phyloP scores from a whole-genome alignment of 2,888 invertebrate species.

The Allolobophora icterica region DNA sequence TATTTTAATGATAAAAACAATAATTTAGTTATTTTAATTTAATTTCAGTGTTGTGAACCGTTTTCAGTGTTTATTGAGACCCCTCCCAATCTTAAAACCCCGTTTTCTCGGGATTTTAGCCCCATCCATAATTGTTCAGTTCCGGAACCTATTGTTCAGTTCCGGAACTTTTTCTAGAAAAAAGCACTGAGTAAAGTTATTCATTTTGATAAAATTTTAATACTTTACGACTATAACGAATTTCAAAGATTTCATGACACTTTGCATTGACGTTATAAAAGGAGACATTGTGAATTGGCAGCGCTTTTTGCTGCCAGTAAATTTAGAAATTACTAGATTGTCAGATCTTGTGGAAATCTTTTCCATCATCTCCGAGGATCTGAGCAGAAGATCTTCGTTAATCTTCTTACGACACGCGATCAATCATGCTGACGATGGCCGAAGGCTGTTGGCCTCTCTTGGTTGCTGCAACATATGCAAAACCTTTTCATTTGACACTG shows the following conservation, averaged over 20 bases:
- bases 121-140: too few relatives aligned
- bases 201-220: too few relatives aligned
- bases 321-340: not conserved
- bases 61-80: too few relatives aligned
- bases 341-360: not conserved
- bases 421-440: conserved; percentile 53
- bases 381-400: not conserved
- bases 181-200: too few relatives aligned
- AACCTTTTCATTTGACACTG: not conserved
- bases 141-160: too few relatives aligned
- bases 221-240: not conserved
- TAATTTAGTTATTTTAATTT: too few relatives aligned
- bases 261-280: not conserved
- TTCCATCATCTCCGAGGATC: not conserved
- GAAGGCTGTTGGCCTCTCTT: conserved; percentile 53
- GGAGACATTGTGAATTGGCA: not conserved
- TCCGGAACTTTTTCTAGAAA: too few relatives aligned
- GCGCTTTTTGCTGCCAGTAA: not conserved
- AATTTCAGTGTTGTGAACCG: too few relatives aligned
- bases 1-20: too few relatives aligned
- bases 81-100: too few relatives aligned
- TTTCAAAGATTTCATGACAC: not conserved
- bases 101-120: too few relatives aligned
- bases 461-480: conserved; percentile 45
- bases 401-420: conserved; percentile 46